Evolutionary conservation across 2,113 vertebrate genomes (phyloP), one percentile per base, ranked within the genome.

Genomic region (Sialia sialis): DNA sequence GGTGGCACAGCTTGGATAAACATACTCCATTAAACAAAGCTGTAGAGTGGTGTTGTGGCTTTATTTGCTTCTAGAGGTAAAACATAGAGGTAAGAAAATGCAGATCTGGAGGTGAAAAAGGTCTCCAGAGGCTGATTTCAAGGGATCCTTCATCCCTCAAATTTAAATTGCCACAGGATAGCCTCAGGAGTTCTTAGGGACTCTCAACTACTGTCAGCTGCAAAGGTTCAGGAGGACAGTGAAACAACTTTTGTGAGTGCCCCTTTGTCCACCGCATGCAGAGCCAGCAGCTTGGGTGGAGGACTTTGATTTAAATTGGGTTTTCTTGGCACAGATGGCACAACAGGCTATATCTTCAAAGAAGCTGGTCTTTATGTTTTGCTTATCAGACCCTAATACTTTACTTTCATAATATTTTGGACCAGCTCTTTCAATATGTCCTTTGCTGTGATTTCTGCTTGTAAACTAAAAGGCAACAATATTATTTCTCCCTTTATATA

Each of bases 11-110:
- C 32, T 68, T 82, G 16, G 14, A 36, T 52, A 54, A 54, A 74
- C 0, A 2, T 11, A 62, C 6, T 63, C 17, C 4, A 9, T 54
- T 38, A 80, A 67, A 55, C 7, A 83, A 11, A 0, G 0, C 9
- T n/a, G 11, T 34, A 29, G 68, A 38, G 32, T 12, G 41, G 14
- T 36, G 20, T 3, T 64, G 8, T 41, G 23, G 60, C 44, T 84
- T 73, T 36, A 36, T 67, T 70, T 77, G 4, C 25, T 56, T 67
- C 38, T 55, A 63, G 21, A 63, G 9, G 21, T 11, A 79, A 89
- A 88, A 20, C 13, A 69, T 5, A 18, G 63, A n/a, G 29, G 8
- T 36, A 26, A 55, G 18, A 73, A 76, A 64, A 29, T 13, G 9
- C 6, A 54, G 27, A 34, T 59, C 7, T 70, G 43, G 52, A 84